Evolutionary conservation across 1,140 invertebrate species (phyloP).

Genomic region (Muscidifurax raptorellus): DNA sequence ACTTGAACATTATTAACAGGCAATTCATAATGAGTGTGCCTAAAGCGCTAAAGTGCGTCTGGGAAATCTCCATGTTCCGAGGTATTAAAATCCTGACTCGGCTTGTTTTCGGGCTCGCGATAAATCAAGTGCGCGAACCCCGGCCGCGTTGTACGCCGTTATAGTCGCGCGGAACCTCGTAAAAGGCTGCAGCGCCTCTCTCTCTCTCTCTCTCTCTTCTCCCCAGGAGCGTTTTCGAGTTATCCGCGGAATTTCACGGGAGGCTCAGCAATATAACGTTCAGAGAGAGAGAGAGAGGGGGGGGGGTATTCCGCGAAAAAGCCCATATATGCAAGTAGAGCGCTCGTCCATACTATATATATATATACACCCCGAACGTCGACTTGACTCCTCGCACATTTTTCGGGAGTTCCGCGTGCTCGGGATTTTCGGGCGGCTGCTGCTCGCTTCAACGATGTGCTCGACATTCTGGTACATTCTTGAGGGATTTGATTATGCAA

Average conservation of each 20-base stretch:
- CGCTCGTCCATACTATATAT: background rate
- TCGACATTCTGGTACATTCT: constrained; percentile 68
- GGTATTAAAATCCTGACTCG: constrained; percentile 52
- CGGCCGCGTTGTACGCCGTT: background rate
- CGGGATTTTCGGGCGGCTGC: constrained; percentile 52
- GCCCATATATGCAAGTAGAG: constrained; percentile 18
- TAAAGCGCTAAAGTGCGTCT: constrained; percentile 1
- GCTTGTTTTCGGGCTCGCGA: constrained; percentile 49
- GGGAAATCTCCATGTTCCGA: constrained; percentile 33
- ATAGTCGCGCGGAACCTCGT: constrained; percentile 33
- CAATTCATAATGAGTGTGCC: constrained; percentile 34
- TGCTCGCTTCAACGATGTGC: constrained; percentile 53
- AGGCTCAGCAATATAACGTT: constrained; percentile 22
- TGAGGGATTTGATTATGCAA: constrained; percentile 71
- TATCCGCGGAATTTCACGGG: constrained; percentile 60
- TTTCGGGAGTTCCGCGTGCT: constrained; percentile 64
- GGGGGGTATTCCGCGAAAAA: constrained; percentile 38
- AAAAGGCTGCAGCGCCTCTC: constrained; percentile 17
- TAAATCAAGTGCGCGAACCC: constrained; percentile 47
- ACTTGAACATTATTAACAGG: constrained; percentile 31
- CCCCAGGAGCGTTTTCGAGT: constrained; percentile 58
- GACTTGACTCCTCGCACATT: constrained; percentile 55
- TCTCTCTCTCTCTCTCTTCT: constrained; percentile 14
- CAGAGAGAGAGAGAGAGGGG: background rate
- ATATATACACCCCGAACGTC: too few species aligned